Evolutionary conservation across 2,888 invertebrate species (phyloP), one percentile per base, ranked within the genome.

Genomic region (Buathra laborator): DNA sequence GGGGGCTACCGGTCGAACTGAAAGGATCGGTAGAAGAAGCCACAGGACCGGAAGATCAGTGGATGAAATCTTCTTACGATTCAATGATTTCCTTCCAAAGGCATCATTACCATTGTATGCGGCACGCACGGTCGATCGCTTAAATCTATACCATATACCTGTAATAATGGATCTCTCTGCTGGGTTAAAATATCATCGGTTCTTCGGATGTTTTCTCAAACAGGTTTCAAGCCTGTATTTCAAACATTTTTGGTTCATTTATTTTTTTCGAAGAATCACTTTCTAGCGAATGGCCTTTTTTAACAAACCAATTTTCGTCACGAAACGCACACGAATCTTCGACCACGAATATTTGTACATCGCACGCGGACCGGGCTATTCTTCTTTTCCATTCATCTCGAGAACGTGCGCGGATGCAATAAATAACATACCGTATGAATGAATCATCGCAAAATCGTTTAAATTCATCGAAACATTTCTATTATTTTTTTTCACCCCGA

Each of bases 11-110:
- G 51, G 46, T 16, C 14, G 66, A 16, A 71, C 19, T 29, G 66
- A 48, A 80, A 75, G 70, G 80, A 48, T 74, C 51, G 12, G 48
- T n/a, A 62, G 67, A 77, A 81, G 72, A 77, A 81, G 72, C 67
- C 70, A 76, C 76, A 46, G 67, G 19, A 81, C 81, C 81, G 84
- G 81, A 81, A 84, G 81, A 84, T 81, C 80, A 80, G 56, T 16
- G 44, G 48, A 67, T 72, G 72, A 48, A 48, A 84, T 84, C 80
- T 71, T 75, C 56, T 80, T 67, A 77, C 84, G 81, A 72, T 72
- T 72, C 76, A 84, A 81, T 71, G 81, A 80, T 71, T 71, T 62
- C 77, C 76, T 84, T 43, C 59, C 14, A 16, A 64, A 77, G 46
- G 24, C 43, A 43, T 76, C 72, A 74, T 84, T 80, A 71, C 76